phyloP scores from a whole-genome alignment of 2,797 vertebrate species.

The Psittacula echo region DNA sequence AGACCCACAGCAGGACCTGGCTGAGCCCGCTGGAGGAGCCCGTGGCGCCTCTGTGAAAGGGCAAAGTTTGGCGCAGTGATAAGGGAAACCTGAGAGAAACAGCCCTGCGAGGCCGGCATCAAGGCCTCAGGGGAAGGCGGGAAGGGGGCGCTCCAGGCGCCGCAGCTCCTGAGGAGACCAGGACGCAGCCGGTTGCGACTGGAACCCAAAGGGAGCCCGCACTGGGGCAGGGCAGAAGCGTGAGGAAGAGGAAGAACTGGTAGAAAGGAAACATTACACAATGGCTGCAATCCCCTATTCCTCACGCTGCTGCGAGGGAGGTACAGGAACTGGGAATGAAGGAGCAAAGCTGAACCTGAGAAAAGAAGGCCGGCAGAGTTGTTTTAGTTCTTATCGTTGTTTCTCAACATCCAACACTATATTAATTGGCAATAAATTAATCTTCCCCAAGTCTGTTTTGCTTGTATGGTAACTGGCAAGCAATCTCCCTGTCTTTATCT shows the following conservation, averaged over 20 bases:
- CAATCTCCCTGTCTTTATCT: not conserved
- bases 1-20: not conserved
- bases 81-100: not conserved
- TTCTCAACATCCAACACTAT: fast-evolving
- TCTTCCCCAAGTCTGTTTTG: not conserved
- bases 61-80: fast-evolving
- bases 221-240: fast-evolving
- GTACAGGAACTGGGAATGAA: not conserved
- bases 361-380: not conserved
- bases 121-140: not conserved
- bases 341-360: fast-evolving
- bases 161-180: not conserved
- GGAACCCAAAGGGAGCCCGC: not conserved
- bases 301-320: fast-evolving
- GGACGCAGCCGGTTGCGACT: not conserved
- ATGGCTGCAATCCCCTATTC: not conserved
- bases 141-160: not conserved
- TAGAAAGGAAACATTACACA: not conserved
- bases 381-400: not conserved
- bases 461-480: not conserved
- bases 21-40: fast-evolving
- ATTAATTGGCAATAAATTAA: not conserved
- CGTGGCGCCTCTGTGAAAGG: not conserved
- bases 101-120: not conserved
- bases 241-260: not conserved